Evolutionary conservation across 1,140 invertebrate species (phyloP).

Genomic region (Orussus abietinus): DNA sequence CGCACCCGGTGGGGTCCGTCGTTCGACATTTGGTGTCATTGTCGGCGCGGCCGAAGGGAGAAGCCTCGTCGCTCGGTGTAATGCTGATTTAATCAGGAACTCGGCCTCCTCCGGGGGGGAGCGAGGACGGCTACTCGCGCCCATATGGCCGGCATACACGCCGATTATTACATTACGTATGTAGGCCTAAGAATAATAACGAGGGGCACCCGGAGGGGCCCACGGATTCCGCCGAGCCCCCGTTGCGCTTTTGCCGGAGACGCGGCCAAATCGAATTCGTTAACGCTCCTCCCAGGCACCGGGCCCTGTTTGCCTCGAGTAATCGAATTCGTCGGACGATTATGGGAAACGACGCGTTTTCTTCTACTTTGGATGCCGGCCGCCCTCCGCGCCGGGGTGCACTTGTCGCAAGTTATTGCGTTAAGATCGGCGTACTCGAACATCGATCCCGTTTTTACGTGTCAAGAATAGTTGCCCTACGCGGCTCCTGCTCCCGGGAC

Average conservation of each 20-base stretch:
- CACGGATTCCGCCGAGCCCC: constrained; percentile 23
- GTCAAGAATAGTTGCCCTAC: no score
- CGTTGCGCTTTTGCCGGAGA: constrained; percentile 48
- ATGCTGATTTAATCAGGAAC: constrained; percentile 50
- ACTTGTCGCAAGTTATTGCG: no score
- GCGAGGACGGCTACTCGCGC: constrained; percentile 26
- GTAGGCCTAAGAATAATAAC: constrained; percentile 46
- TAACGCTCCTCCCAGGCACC: constrained; percentile 34
- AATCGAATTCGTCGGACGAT: no score
- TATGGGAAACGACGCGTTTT: no score
- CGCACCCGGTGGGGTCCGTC: constrained; percentile 14
- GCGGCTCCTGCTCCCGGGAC: no score
- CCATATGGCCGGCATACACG: constrained; percentile 50
- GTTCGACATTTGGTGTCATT: constrained; percentile 47
- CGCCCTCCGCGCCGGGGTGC: no score
- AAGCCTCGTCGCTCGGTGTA: constrained; percentile 30
- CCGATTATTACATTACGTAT: constrained; percentile 53
- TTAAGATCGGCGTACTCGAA: no score
- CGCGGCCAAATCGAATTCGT: constrained; percentile 50
- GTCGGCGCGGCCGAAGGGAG: constrained; percentile 20
- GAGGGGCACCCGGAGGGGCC: background rate
- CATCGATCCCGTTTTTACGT: no score
- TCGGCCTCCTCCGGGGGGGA: constrained; percentile 22
- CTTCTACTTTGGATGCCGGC: no score
- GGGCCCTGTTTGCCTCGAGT: no score